Conservation (phyloP, 2,797 vertebrate genomes). For the Streptopelia turtur region DNA sequence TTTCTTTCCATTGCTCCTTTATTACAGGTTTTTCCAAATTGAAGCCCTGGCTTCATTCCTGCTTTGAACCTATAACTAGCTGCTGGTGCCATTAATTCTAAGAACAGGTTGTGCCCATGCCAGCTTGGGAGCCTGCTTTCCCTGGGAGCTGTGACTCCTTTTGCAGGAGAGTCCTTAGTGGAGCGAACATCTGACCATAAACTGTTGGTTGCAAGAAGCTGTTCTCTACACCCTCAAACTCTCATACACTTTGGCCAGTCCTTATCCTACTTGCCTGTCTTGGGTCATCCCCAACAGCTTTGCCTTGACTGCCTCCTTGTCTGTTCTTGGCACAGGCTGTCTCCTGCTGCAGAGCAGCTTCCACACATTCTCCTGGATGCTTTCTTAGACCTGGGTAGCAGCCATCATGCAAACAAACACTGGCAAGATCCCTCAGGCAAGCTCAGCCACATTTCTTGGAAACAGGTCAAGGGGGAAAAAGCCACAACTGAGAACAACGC, state of each 20-base stretch:
- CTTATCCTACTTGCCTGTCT: background rate
- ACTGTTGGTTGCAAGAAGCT: background rate
- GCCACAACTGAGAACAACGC: background rate
- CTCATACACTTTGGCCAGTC: background rate
- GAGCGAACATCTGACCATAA: background rate
- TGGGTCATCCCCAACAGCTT: background rate
- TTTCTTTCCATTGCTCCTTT: background rate
- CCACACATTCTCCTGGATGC: background rate
- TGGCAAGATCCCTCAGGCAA: background rate
- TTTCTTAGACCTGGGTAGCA: background rate
- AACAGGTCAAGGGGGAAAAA: constrained; percentile 27
- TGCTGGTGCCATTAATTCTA: background rate
- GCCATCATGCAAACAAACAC: background rate
- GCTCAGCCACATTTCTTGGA: constrained; percentile 35
- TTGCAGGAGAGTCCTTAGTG: background rate
- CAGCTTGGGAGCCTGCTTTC: background rate
- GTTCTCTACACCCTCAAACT: background rate
- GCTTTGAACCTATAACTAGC: background rate
- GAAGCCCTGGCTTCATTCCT: background rate
- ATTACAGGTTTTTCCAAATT: background rate
- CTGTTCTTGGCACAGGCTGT: background rate
- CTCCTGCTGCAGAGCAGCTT: background rate
- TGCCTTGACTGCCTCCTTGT: background rate
- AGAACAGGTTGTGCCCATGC: background rate
- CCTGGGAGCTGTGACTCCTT: background rate